A percentile compares a stretch with the other conserved stretches of the same genome.
Evolutionary conservation across 2,797 vertebrate species (phyloP).

Genomic region (Gambusia yucatana): DNA sequence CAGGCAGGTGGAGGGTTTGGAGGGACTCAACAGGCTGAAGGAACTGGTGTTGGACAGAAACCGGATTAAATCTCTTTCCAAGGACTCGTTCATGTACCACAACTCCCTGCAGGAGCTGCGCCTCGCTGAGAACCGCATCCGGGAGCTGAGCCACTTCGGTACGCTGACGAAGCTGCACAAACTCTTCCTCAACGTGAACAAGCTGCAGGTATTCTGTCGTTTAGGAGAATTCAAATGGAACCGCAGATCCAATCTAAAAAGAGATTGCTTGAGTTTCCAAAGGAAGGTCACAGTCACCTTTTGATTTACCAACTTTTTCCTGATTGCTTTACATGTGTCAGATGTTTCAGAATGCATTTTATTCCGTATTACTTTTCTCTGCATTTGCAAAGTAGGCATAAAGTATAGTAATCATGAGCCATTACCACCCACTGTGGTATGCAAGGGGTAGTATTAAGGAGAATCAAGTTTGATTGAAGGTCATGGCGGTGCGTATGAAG

Average conservation of each 20-base stretch:
- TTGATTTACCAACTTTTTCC: slow-evolving; percentile 53
- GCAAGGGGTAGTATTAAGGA: slow-evolving; percentile 74
- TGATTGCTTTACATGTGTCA: slow-evolving; percentile 64
- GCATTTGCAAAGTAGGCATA: slow-evolving; percentile 67
- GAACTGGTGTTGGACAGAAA: slow-evolving; percentile 88
- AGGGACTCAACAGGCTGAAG: slow-evolving; percentile 82
- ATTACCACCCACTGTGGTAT: slow-evolving; percentile 74
- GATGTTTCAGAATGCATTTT: slow-evolving; percentile 65
- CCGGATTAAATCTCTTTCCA: slow-evolving; percentile 80
- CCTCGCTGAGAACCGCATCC: slow-evolving; percentile 86
- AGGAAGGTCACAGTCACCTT: slow-evolving; percentile 57
- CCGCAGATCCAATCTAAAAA: slow-evolving; percentile 30
- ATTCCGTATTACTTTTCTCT: slow-evolving; percentile 66
- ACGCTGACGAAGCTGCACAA: slow-evolving; percentile 82
- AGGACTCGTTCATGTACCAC: slow-evolving; percentile 83
- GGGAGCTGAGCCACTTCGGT: slow-evolving; percentile 83
- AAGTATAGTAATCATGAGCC: slow-evolving; percentile 79
- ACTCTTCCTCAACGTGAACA: slow-evolving; percentile 87
- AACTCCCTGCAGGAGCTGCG: slow-evolving; percentile 81
- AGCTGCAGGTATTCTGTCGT: slow-evolving; percentile 84
- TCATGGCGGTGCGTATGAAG: slow-evolving; percentile 68
- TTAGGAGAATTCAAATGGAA: slow-evolving; percentile 30
- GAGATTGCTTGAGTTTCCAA: slow-evolving; percentile 43
- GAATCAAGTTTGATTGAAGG: slow-evolving; percentile 85
- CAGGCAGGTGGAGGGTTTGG: slow-evolving; percentile 87